phyloP scores from a whole-genome alignment of 2,888 invertebrate species.

The Monochamus alternatus region DNA sequence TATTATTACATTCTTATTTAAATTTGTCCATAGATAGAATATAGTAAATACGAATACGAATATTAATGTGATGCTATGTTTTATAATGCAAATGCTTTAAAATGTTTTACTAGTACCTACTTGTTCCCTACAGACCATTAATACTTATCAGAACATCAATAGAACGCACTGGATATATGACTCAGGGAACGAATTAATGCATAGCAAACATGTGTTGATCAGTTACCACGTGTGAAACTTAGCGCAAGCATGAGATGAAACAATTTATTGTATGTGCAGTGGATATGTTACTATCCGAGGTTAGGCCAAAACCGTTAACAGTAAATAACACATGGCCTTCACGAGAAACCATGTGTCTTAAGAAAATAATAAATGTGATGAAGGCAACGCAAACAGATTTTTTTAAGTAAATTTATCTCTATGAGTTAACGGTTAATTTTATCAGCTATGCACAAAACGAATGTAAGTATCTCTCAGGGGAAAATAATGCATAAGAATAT shows the following conservation, averaged over 20 bases:
- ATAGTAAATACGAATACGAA: no score
- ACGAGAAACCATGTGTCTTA: constrained; percentile 43
- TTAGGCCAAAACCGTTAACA: constrained; percentile 22
- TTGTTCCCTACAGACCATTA: no score
- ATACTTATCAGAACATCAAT: no score
- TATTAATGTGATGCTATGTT: no score
- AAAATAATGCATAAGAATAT: constrained; percentile 27
- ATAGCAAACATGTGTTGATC: constrained; percentile 1
- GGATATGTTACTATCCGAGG: not conserved
- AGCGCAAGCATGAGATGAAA: no score
- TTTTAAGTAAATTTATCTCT: constrained; percentile 42
- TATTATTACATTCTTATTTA: no score
- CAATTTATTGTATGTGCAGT: not conserved
- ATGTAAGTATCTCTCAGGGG: constrained; percentile 10
- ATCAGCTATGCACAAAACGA: constrained; percentile 34
- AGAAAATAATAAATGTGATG: constrained; percentile 22
- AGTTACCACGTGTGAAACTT: not conserved
- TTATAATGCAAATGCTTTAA: no score
- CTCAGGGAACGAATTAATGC: not conserved
- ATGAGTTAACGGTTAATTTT: constrained; percentile 41
- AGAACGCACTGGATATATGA: no score
- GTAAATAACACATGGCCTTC: constrained; percentile 33
- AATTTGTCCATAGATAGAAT: no score
- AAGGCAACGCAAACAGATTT: constrained; percentile 30
- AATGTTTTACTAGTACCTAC: no score